Evolutionary conservation across 1,140 invertebrate species (phyloP).

Genomic region (Drosophila sproati): DNA sequence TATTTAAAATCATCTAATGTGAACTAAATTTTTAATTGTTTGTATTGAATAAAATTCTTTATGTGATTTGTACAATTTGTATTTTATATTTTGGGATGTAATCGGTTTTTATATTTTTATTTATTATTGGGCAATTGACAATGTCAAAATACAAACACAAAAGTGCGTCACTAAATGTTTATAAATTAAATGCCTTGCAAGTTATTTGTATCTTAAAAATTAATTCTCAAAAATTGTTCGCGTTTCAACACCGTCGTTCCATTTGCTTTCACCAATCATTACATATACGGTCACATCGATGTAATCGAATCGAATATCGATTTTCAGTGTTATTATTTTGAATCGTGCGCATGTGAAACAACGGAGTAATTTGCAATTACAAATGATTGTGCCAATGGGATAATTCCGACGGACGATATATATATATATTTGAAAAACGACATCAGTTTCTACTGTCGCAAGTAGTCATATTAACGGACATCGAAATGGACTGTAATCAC

Average conservation of each 20-base stretch:
- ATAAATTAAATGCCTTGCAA: too few relatives aligned
- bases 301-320: background rate
- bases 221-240: too few relatives aligned
- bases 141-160: too few relatives aligned
- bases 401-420: background rate
- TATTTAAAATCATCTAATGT: constrained; percentile 51
- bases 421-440: background rate
- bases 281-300: background rate
- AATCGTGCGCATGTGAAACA: constrained; percentile 2
- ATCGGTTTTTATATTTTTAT: too few relatives aligned
- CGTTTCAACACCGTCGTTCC: background rate
- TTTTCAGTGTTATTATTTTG: constrained; percentile 1
- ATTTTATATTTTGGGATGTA: background rate
- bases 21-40: constrained; percentile 29
- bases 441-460: background rate
- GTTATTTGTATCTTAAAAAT: too few relatives aligned
- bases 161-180: too few relatives aligned
- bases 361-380: background rate
- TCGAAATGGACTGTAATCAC: constrained; percentile 77
- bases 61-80: background rate
- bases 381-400: background rate
- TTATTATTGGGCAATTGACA: too few relatives aligned
- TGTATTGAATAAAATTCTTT: constrained; percentile 1
- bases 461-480: constrained; percentile 9
- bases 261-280: background rate